Conservation (phyloP, 2,113 vertebrate species). For the Odocoileus hemionus region DNA sequence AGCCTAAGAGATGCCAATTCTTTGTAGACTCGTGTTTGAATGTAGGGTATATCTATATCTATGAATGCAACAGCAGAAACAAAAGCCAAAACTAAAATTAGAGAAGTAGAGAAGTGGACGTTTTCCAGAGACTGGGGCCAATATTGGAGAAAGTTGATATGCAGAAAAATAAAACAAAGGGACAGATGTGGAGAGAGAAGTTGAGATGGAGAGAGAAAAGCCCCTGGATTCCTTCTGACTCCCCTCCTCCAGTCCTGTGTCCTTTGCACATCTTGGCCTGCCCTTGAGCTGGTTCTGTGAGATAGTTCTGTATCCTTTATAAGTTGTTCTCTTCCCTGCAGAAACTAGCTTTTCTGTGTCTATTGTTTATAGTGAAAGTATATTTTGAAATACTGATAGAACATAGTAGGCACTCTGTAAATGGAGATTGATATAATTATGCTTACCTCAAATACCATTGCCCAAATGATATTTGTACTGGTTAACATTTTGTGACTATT, state of each 20-base stretch:
- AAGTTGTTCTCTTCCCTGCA: not conserved
- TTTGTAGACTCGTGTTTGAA: not conserved
- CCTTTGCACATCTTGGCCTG: not conserved
- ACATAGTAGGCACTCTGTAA: not conserved
- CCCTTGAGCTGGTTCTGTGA: not conserved
- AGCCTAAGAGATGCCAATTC: not conserved
- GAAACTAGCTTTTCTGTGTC: not conserved
- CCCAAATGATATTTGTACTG: not conserved
- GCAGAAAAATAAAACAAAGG: not conserved
- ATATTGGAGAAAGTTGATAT: not conserved
- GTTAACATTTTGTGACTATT: not conserved
- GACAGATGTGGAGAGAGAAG: not conserved
- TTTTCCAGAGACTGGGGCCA: not conserved
- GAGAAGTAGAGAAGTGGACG: not conserved
- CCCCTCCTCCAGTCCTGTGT: not conserved
- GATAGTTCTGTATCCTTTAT: not conserved
- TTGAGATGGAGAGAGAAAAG: not conserved
- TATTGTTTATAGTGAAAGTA: not conserved
- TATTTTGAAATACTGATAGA: not conserved
- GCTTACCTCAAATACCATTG: not conserved
- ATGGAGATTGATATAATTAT: not conserved
- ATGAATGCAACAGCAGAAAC: not conserved
- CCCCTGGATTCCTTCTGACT: not conserved
- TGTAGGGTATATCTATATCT: not conserved
- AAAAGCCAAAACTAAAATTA: slow-evolving; percentile 2